A percentile compares a stretch with the other conserved stretches of the same genome.
phyloP scores from a whole-genome alignment of 2,888 invertebrate species.

The Acronicta leporina region DNA sequence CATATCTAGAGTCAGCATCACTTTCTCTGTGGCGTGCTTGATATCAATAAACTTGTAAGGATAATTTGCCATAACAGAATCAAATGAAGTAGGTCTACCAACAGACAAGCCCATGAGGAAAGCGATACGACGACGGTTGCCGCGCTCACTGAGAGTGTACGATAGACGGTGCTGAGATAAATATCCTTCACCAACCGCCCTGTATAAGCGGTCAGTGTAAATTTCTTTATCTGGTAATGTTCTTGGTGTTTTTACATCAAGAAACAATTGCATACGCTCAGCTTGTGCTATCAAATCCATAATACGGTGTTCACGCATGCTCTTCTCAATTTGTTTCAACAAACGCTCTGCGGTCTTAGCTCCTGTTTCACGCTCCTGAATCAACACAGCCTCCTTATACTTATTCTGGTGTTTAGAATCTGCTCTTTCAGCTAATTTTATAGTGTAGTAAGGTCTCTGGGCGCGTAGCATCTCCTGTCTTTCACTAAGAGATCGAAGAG shows the following conservation, averaged over 20 bases:
- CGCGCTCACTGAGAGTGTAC: conserved; percentile 81
- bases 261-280: conserved; percentile 83
- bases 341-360: conserved; percentile 77
- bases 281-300: conserved; percentile 82
- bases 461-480: conserved; percentile 83
- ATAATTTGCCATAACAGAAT: conserved; percentile 85
- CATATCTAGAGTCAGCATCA: conserved; percentile 76
- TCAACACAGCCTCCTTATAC: conserved; percentile 75
- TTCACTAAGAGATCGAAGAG: conserved; percentile 75
- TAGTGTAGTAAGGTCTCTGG: conserved; percentile 82
- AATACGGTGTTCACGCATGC: conserved; percentile 72
- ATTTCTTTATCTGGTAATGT: conserved; percentile 81
- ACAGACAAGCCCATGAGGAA: conserved; percentile 83
- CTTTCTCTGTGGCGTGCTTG: conserved; percentile 77
- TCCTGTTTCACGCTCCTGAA: conserved; percentile 79
- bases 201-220: conserved; percentile 80
- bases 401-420: conserved; percentile 79
- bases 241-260: conserved; percentile 79
- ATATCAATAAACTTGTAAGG: conserved; percentile 82
- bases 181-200: conserved; percentile 82
- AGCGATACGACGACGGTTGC: conserved; percentile 82
- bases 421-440: conserved; percentile 81
- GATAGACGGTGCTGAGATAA: conserved; percentile 80
- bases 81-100: conserved; percentile 80
- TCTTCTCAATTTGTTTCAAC: conserved; percentile 75